Conservation (phyloP, 2,113 vertebrate genomes). For the Lophochroa leadbeateri region DNA sequence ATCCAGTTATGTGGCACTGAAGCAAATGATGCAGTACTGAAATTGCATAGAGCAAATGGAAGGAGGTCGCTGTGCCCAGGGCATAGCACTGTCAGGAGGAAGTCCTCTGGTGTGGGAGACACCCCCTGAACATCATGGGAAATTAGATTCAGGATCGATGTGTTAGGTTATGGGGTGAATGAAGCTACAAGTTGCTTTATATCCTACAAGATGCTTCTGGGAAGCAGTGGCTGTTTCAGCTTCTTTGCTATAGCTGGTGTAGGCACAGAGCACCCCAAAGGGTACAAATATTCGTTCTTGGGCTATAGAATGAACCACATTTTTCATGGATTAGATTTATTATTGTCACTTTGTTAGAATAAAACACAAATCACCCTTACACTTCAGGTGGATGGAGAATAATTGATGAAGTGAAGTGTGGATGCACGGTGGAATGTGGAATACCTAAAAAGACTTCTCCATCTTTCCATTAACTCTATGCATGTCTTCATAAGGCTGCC, state of each 20-base stretch:
- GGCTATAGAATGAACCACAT: not conserved
- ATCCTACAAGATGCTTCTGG: not conserved
- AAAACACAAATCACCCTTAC: not conserved
- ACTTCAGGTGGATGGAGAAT: not conserved
- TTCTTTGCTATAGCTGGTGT: not conserved
- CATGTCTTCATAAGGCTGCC: not conserved
- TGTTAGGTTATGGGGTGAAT: fast-evolving
- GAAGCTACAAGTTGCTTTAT: not conserved
- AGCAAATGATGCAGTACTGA: not conserved
- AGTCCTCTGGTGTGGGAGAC: not conserved
- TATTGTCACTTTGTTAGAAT: not conserved
- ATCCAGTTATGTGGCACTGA: not conserved
- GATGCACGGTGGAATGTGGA: not conserved
- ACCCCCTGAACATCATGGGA: not conserved
- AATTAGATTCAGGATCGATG: not conserved
- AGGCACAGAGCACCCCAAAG: not conserved
- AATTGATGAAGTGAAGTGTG: not conserved
- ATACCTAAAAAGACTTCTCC: not conserved
- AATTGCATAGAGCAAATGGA: not conserved
- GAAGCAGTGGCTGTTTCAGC: not conserved
- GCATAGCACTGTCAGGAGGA: not conserved
- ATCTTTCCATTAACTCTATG: not conserved
- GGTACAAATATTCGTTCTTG: not conserved
- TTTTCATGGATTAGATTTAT: not conserved
- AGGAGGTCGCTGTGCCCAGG: not conserved